phyloP scores from a whole-genome alignment of 2,888 invertebrate species.

The Tetramorium bicarinatum region DNA sequence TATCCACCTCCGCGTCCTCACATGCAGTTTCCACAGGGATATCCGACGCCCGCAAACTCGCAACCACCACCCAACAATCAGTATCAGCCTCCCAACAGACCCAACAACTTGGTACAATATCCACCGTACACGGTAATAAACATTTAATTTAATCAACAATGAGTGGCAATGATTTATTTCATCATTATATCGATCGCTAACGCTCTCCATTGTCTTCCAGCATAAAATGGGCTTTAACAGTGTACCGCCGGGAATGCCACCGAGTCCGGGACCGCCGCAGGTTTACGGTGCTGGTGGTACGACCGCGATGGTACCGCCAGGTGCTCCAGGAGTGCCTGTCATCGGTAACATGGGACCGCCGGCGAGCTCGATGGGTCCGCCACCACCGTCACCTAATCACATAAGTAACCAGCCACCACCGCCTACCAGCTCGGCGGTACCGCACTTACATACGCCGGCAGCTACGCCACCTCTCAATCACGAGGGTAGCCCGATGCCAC shows the following conservation, averaged over 20 bases:
- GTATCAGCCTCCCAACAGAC: slow-evolving; percentile 83
- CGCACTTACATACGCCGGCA: slow-evolving; percentile 81
- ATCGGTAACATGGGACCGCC: slow-evolving; percentile 89
- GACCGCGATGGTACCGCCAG: slow-evolving; percentile 87
- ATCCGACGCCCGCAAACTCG: slow-evolving; percentile 83
- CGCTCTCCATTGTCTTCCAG: slow-evolving; percentile 85
- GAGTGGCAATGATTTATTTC: slow-evolving; percentile 2
- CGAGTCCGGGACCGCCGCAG: slow-evolving; percentile 89
- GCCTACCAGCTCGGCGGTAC: slow-evolving; percentile 78
- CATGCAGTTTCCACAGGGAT: slow-evolving; percentile 86
- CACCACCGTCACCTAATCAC: slow-evolving; percentile 88
- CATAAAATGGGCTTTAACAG: slow-evolving; percentile 90
- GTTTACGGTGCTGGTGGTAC: slow-evolving; percentile 87
- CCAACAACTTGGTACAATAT: slow-evolving; percentile 85
- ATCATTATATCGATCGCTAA: neutral
- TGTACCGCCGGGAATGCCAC: slow-evolving; percentile 88
- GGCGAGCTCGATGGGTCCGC: slow-evolving; percentile 89
- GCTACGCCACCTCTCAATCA: slow-evolving; percentile 84
- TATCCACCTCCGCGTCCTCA: slow-evolving; percentile 86
- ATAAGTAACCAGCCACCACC: slow-evolving; percentile 81
- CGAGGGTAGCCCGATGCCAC: slow-evolving; percentile 87
- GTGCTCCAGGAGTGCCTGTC: slow-evolving; percentile 82
- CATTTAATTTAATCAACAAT: neutral
- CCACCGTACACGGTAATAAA: slow-evolving; percentile 83
- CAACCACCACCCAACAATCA: slow-evolving; percentile 85